Evolutionary conservation across 2,888 invertebrate species (phyloP).

Genomic region (Entomobrya multifasciata): DNA sequence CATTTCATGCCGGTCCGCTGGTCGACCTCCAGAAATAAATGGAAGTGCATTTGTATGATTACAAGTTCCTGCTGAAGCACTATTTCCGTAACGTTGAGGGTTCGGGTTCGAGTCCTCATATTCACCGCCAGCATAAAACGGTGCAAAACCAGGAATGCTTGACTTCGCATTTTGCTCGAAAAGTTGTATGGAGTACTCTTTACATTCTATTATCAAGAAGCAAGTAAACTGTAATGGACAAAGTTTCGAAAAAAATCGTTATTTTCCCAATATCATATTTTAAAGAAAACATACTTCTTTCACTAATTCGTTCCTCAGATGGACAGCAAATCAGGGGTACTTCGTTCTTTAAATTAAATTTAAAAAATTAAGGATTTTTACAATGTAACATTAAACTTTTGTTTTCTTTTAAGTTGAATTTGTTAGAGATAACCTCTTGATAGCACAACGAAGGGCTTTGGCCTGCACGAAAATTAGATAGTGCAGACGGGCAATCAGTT

Average conservation of each 20-base stretch:
- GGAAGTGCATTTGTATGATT: slow-evolving; percentile 18
- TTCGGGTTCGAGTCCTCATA: slow-evolving; percentile 21
- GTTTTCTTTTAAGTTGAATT: too few relatives aligned
- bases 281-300: slow-evolving; percentile 32
- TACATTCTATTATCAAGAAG: slow-evolving; percentile 50
- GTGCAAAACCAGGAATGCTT: slow-evolving; percentile 38
- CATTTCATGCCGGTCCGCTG: slow-evolving; percentile 71
- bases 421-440: slow-evolving; percentile 43
- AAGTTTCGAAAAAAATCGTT: background rate
- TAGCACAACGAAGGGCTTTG: slow-evolving; percentile 39
- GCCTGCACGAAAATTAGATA: slow-evolving; percentile 63
- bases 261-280: background rate
- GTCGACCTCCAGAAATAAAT: slow-evolving; percentile 70
- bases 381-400: too few relatives aligned
- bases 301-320: slow-evolving; percentile 37
- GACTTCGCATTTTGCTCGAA: slow-evolving; percentile 21
- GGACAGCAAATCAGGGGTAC: slow-evolving; percentile 47
- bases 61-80: background rate
- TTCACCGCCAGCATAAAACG: slow-evolving; percentile 47
- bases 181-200: slow-evolving; percentile 10
- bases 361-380: too few relatives aligned
- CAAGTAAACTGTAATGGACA: too few relatives aligned
- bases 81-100: background rate
- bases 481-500: slow-evolving; percentile 55
- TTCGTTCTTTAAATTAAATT: slow-evolving; percentile 15